phyloP scores from a whole-genome alignment of 2,113 vertebrate genomes.

The Neofelis nebulosa region DNA sequence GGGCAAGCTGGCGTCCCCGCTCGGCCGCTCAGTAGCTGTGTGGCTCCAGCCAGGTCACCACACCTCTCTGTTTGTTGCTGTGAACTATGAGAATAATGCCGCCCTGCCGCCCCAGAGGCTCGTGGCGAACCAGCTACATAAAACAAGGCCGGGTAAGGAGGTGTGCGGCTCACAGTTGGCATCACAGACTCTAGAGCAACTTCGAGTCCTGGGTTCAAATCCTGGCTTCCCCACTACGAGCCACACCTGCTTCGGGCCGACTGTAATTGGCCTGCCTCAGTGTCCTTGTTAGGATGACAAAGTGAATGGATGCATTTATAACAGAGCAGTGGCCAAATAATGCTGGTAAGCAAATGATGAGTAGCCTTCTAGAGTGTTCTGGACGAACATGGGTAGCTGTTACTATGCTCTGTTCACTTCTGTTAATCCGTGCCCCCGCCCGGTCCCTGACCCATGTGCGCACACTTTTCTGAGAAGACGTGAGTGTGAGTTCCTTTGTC shows the following conservation, averaged over 20 bases:
- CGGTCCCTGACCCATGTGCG: fast-evolving
- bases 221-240: background rate
- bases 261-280: background rate
- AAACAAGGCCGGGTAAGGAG: background rate
- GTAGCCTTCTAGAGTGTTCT: background rate
- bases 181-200: background rate
- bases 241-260: background rate
- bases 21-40: background rate
- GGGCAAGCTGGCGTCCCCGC: too few relatives aligned
- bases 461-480: background rate
- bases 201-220: background rate
- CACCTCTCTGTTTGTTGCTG: background rate
- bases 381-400: background rate
- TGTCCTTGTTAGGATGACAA: background rate
- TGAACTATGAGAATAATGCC: background rate
- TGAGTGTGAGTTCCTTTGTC: background rate
- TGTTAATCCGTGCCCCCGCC: background rate
- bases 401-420: background rate
- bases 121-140: fast-evolving
- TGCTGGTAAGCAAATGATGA: background rate
- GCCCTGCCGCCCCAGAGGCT: background rate
- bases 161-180: fast-evolving
- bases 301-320: background rate
- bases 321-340: background rate
- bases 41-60: background rate